phyloP scores from a whole-genome alignment of 1,140 invertebrate genomes.

The Bathynomus jamesi region DNA sequence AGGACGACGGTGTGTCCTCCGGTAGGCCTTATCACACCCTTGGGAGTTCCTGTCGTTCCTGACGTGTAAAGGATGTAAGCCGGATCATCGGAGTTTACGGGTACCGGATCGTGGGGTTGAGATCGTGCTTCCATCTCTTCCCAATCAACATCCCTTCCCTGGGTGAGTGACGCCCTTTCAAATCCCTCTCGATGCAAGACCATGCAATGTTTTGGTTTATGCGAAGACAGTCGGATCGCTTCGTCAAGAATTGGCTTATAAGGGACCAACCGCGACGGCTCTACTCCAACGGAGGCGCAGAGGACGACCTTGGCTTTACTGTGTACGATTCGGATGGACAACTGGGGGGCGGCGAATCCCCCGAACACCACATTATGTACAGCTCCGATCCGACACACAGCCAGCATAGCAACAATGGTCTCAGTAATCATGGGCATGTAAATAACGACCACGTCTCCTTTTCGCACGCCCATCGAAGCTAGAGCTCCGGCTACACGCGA shows the following conservation, averaged over 20 bases:
- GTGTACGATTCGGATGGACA: slow-evolving; percentile 76
- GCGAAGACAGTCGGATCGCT: slow-evolving; percentile 51
- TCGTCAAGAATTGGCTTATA: slow-evolving; percentile 83
- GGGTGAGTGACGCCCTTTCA: slow-evolving; percentile 52
- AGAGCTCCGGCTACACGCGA: slow-evolving; percentile 92
- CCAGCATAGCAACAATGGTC: slow-evolving; percentile 85
- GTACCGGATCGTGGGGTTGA: slow-evolving; percentile 64
- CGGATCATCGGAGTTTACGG: slow-evolving; percentile 80
- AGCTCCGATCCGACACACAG: slow-evolving; percentile 87
- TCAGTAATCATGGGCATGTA: slow-evolving; percentile 99
- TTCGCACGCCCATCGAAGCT: slow-evolving; percentile 70
- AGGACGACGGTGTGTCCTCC: slow-evolving; percentile 77
- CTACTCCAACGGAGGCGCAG: too few species aligned
- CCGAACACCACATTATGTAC: slow-evolving; percentile 92
- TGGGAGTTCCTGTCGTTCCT: slow-evolving; percentile 55
- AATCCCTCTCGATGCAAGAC: slow-evolving; percentile 64
- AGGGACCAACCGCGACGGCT: slow-evolving; percentile 70
- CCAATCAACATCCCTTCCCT: slow-evolving; percentile 65
- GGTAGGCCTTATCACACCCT: slow-evolving; percentile 72
- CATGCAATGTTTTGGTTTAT: slow-evolving; percentile 61
- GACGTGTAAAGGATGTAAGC: slow-evolving; percentile 87
- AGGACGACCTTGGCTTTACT: slow-evolving; percentile 79
- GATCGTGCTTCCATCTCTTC: slow-evolving; percentile 50
- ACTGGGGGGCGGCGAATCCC: slow-evolving; percentile 79
- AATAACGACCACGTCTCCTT: slow-evolving; percentile 87